Conservation (phyloP, 1,140 invertebrate genomes). For the Portunus trituberculatus region DNA sequence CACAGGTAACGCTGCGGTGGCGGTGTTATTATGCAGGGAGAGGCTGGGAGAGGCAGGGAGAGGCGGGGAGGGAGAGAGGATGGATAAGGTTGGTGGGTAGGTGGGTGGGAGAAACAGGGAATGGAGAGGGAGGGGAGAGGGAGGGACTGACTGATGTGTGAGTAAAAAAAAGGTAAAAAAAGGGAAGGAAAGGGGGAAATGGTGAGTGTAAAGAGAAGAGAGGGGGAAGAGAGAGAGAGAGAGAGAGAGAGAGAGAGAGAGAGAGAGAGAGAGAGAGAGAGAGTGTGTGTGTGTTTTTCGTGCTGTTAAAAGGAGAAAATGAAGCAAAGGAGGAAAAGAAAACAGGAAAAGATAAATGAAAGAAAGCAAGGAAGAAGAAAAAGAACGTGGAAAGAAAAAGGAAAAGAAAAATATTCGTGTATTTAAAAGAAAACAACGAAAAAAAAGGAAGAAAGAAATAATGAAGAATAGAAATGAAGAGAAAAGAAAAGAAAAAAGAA, state of each 20-base stretch:
- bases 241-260: neutral
- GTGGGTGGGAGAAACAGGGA: neutral
- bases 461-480: too few relatives aligned
- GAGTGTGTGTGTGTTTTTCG: neutral
- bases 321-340: neutral
- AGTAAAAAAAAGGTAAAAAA: neutral
- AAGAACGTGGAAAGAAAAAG: too few relatives aligned
- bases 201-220: neutral
- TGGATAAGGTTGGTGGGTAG: neutral
- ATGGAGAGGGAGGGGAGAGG: neutral
- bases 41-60: neutral
- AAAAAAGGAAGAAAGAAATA: too few relatives aligned
- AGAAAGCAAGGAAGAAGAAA: too few relatives aligned
- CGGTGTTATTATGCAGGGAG: constrained; percentile 1
- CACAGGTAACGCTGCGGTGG: neutral
- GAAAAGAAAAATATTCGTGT: too few relatives aligned
- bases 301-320: neutral
- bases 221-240: neutral
- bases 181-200: neutral
- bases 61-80: neutral
- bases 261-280: neutral
- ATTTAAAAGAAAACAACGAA: too few relatives aligned
- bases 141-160: neutral
- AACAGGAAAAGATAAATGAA: too few relatives aligned
- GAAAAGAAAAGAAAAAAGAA: too few relatives aligned